These are phyloP conservation scores for Diaperis boleti DNA, from an alignment of 2,888 invertebrate species.

Conservation along the genomic window DNA sequence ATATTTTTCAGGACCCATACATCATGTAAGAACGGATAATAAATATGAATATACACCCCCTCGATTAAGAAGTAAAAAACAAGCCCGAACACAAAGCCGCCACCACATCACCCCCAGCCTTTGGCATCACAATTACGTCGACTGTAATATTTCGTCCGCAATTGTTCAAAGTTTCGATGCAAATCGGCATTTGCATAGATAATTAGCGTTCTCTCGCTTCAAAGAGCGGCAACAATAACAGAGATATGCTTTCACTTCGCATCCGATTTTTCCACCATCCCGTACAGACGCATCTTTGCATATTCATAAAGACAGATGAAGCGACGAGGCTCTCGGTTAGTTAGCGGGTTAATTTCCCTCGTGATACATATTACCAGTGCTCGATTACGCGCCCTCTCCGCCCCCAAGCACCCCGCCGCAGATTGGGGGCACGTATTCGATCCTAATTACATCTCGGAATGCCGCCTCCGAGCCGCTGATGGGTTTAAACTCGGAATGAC, in stretches of 20 bases:
- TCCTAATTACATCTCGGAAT: slow-evolving; percentile 56
- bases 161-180: slow-evolving; percentile 65
- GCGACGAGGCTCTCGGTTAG: slow-evolving; percentile 58
- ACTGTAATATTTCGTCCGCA: slow-evolving; percentile 55
- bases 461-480: slow-evolving; percentile 16
- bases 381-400: slow-evolving; percentile 48
- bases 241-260: slow-evolving; percentile 31
- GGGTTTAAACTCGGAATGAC: slow-evolving; percentile 50
- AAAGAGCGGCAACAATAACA: slow-evolving; percentile 51
- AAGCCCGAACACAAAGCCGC: neutral
- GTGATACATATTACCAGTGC: slow-evolving; percentile 64
- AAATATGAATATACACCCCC: too few species aligned
- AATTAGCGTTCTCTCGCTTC: slow-evolving; percentile 59
- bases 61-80: too few species aligned
- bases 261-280: slow-evolving; percentile 35
- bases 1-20: too few species aligned
- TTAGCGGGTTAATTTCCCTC: slow-evolving; percentile 67
- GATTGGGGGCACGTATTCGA: slow-evolving; percentile 57
- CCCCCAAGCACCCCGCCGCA: slow-evolving; percentile 1
- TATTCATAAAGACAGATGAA: slow-evolving; percentile 43
- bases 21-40: too few species aligned
- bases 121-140: neutral
- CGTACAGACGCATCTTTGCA: slow-evolving; percentile 24
- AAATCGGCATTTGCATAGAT: slow-evolving; percentile 65
- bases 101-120: neutral